phyloP scores from a whole-genome alignment of 2,113 vertebrate species.

The Hyperopisus bebe region DNA sequence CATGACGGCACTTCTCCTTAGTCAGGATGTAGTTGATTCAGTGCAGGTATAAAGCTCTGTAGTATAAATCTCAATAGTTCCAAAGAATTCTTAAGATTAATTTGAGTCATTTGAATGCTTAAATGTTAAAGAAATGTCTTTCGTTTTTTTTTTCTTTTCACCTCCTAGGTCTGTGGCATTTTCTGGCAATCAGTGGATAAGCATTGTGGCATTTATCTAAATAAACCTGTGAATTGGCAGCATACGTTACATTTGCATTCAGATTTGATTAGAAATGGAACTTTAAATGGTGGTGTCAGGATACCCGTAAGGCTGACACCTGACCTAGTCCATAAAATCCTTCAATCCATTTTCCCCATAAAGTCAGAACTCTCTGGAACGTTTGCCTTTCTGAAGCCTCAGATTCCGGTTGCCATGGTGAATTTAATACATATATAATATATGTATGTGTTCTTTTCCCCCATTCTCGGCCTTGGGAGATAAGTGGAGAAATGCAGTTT shows the following conservation, averaged over 20 bases:
- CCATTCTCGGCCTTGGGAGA: neutral
- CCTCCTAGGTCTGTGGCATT: neutral
- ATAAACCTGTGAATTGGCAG: neutral
- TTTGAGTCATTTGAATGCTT: constrained; percentile 3
- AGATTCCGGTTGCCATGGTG: neutral
- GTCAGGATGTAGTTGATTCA: neutral
- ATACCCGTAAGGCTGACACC: neutral
- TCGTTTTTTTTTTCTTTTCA: neutral
- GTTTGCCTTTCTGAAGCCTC: neutral
- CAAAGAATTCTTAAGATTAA: neutral
- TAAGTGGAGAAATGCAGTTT: neutral
- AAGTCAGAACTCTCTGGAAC: neutral
- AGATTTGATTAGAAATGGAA: neutral
- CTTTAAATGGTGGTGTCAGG: neutral
- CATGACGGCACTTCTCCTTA: neutral
- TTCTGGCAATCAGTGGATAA: neutral
- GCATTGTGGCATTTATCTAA: neutral
- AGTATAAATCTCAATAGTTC: neutral
- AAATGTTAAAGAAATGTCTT: neutral
- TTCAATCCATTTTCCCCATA: neutral
- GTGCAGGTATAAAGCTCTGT: neutral
- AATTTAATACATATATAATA: neutral
- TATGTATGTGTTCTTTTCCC: neutral
- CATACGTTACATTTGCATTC: constrained; percentile 3
- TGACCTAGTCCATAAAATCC: neutral